A percentile compares a stretch with the other conserved stretches of the same genome.
Evolutionary conservation across 1,140 invertebrate species (phyloP).

Genomic region (Palaemon carinicauda): DNA sequence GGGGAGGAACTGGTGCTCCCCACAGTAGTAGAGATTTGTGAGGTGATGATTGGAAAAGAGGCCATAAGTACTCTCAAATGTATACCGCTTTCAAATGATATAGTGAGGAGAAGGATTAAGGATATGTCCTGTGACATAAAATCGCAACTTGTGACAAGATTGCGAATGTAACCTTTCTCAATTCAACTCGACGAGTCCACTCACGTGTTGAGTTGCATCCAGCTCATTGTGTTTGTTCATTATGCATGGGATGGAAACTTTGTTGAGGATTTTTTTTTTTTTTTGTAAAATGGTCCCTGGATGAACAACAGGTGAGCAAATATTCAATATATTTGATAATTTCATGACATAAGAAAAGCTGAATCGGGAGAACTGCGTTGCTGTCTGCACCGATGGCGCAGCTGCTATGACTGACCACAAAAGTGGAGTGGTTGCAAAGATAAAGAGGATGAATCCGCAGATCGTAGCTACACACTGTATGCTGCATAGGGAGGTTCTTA

Average conservation of each 20-base stretch:
- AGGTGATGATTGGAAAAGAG: conserved; percentile 22
- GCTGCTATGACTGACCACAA: neutral
- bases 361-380: too few relatives aligned
- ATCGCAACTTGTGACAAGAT: neutral
- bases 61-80: conserved; percentile 5
- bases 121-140: conserved; percentile 21
- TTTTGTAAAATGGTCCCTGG: conserved; percentile 22
- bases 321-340: conserved; percentile 20
- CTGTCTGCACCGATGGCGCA: conserved; percentile 5
- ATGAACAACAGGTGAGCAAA: conserved; percentile 21
- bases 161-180: too few relatives aligned
- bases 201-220: conserved; percentile 6
- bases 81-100: conserved; percentile 21
- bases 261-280: too few relatives aligned
- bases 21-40: too few relatives aligned
- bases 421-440: conserved; percentile 16
- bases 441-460: conserved; percentile 4
- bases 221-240: conserved; percentile 26
- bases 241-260: neutral
- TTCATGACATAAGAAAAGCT: too few relatives aligned
- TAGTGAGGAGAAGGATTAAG: conserved; percentile 19
- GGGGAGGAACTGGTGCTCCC: too few relatives aligned
- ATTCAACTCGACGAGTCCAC: conserved; percentile 31
- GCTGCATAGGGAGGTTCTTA: conserved; percentile 8
- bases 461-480: conserved; percentile 10